Base-by-base conservation (phyloP, 2,113 vertebrate genomes). In the Apodemus sylvaticus region DNA sequence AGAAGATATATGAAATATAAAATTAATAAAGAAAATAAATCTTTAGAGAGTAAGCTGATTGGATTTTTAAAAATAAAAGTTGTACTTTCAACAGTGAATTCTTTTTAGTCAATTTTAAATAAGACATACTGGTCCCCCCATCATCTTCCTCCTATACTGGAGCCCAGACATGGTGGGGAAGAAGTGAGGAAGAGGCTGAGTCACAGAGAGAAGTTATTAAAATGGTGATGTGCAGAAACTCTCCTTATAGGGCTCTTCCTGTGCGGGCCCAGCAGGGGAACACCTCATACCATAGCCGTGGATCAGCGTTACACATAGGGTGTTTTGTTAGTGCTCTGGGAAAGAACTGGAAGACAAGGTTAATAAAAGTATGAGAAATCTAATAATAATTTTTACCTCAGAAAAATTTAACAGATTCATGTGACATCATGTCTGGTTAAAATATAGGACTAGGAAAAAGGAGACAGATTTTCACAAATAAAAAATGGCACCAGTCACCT, bases 221-320 rank as follows among this genome's bases (percentile, higher is more conserved):
- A 97, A 60, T 86, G 81, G 58, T 53, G 58, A 42, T 70, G 22
- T 20, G 7, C 81, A 93, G 99, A 99, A 98, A 98, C 98, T 99
- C 98, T 99, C 99, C 99, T 98, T 98, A 99, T 98, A 16, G 98
- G 91, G 97, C 98, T 98, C 99, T 94, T 36, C 70, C 98, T 8
- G 86, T 99, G 98, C 98, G 98, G 97, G 92, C 96, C 0, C 93
- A 95, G 99, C 98, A 98, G 99, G 99, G 99, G 99, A 99, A 99
- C 68, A 97, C 99, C 99, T 99, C 99, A 96, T 2, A 99, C 90
- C 98, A 74, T 19, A 98, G 98, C 93, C 99, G 99, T 93, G 93
- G 98, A 98, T 98, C 98, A 0, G 94, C 98, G 98, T 99, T 99
- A 98, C 98, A 98, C 98, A 98, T 92, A 74, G 97, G 98, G 88